A percentile compares a stretch with the other conserved stretches of the same genome.
phyloP scores from a whole-genome alignment of 2,888 invertebrate species.

The Amiota minor region DNA sequence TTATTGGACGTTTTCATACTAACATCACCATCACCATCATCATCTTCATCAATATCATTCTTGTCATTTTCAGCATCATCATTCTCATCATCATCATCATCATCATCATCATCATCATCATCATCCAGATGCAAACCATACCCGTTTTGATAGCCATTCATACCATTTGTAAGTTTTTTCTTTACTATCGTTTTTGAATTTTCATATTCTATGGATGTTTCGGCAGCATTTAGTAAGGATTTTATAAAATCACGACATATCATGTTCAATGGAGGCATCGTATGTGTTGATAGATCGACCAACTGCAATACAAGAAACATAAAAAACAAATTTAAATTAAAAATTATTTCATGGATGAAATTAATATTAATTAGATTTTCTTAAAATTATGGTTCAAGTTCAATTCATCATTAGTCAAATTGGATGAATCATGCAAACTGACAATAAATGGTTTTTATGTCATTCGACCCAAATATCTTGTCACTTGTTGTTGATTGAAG shows the following conservation, averaged over 20 bases:
- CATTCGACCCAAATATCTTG: no score
- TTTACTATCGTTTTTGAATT: not conserved
- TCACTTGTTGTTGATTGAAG: no score
- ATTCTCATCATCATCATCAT: slow-evolving; percentile 21
- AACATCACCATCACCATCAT: slow-evolving; percentile 31
- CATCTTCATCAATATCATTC: not conserved
- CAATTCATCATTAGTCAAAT: slow-evolving; percentile 21
- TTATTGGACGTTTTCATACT: not conserved
- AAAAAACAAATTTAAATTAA: not conserved
- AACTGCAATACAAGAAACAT: slow-evolving; percentile 56
- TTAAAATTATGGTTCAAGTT: slow-evolving; percentile 15
- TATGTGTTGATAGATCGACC: slow-evolving; percentile 70
- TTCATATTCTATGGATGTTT: slow-evolving; percentile 35
- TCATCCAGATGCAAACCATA: slow-evolving; percentile 25
- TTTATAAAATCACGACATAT: slow-evolving; percentile 69
- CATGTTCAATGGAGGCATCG: slow-evolving; percentile 71
- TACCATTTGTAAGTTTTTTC: slow-evolving; percentile 43
- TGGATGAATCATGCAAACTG: slow-evolving; percentile 2
- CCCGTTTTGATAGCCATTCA: slow-evolving; percentile 50
- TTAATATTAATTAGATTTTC: not conserved
- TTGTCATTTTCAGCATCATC: slow-evolving; percentile 9
- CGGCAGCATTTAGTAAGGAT: slow-evolving; percentile 60
- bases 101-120: slow-evolving; percentile 49
- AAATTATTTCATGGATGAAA: not conserved
- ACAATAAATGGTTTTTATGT: no score